Conservation (phyloP, 2,797 vertebrate species). For the Neosilurus mollespiculum region DNA sequence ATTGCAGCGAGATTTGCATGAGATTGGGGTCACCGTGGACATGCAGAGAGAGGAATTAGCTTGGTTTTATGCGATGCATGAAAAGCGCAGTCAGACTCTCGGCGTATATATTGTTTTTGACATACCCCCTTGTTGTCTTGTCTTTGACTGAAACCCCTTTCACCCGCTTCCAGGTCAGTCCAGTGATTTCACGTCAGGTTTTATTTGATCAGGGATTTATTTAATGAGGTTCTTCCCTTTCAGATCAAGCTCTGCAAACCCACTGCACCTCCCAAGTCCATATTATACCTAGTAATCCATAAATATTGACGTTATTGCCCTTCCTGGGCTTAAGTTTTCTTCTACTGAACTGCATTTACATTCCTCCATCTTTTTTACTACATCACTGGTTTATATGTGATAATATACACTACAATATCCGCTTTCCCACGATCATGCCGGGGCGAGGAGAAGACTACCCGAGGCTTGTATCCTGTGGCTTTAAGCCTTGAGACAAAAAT, state of each 20-base stretch:
- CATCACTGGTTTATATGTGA: too few relatives aligned
- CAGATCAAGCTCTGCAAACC: neutral
- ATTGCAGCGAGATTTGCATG: constrained; percentile 15
- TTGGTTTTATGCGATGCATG: neutral
- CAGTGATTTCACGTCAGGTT: neutral
- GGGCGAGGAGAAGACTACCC: too few relatives aligned
- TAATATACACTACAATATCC: too few relatives aligned
- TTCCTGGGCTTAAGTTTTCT: neutral
- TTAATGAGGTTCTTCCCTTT: neutral
- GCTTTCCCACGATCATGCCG: too few relatives aligned
- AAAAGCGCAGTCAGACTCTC: neutral
- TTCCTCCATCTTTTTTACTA: neutral
- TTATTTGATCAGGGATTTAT: constrained; percentile 9
- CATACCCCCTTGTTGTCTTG: neutral
- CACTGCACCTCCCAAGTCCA: neutral
- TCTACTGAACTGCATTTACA: neutral
- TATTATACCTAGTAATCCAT: neutral
- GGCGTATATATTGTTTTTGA: neutral
- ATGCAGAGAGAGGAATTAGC: neutral
- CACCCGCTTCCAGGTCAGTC: neutral
- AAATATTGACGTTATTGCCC: neutral
- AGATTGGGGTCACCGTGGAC: constrained; percentile 10
- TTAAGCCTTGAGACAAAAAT: too few relatives aligned
- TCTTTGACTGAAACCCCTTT: constrained; percentile 7
- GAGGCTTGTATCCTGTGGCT: too few relatives aligned